These are phyloP conservation scores for Buphagus erythrorhynchus DNA, from an alignment of 2,797 vertebrate genomes.

Conservation along the genomic window DNA sequence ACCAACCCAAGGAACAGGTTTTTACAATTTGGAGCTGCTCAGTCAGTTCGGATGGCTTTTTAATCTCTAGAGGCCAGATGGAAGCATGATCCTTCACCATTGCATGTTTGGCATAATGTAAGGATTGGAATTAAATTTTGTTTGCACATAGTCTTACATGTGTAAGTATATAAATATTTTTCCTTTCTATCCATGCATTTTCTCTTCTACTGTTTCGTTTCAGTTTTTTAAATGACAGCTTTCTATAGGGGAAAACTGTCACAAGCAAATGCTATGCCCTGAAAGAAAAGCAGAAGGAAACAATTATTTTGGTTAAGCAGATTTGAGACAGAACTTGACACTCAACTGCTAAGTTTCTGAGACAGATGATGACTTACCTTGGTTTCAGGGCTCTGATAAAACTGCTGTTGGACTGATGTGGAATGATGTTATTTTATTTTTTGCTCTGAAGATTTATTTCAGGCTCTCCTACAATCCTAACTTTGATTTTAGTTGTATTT, in stretches of 20 bases:
- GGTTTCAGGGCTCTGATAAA: background rate
- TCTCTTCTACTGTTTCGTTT: background rate
- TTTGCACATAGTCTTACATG: background rate
- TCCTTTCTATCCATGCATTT: background rate
- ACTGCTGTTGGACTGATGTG: background rate
- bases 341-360: background rate
- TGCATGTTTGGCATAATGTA: background rate
- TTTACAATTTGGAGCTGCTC: background rate
- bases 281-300: background rate
- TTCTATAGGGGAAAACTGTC: background rate
- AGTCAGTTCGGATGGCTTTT: slow-evolving; percentile 6
- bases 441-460: background rate
- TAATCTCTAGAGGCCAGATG: slow-evolving; percentile 42
- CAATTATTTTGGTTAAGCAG: background rate
- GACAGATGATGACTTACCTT: background rate
- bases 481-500: slow-evolving; percentile 5
- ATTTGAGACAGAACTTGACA: background rate
- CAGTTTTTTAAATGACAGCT: background rate
- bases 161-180: background rate
- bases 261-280: background rate
- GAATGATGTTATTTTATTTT: background rate
- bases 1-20: background rate
- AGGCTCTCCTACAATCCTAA: background rate
- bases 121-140: background rate
- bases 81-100: background rate